Base-by-base conservation (phyloP, 2,797 vertebrate species). In the Artibeus jamaicensis region DNA sequence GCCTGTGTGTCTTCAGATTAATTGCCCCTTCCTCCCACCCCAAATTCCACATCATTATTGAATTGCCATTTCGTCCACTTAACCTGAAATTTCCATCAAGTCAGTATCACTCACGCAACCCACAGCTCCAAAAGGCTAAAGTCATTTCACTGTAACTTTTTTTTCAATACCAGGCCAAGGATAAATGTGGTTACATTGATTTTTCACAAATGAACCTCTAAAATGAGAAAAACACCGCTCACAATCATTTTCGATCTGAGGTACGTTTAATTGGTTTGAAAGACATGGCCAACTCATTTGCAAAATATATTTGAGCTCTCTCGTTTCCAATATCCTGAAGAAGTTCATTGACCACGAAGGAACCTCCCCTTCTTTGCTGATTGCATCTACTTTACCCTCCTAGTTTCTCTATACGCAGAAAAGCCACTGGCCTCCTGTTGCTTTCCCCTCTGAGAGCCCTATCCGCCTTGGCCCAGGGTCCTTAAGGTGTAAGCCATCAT, bases 171-270 rank as follows among this genome's bases (percentile, higher is more conserved):
- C 4, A 95, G 96, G 94, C 55, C 71, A 97, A 96, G 55, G 74
- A 97, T 96, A 86, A 94, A 96, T 92, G 92, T 50, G 89, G 90
- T 97, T 97, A 94, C 88, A 97, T 95, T 73, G 95, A 97, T 97
- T 62, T 95, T 95, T 94, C 97, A 85, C 71, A 97, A 98, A 98
- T 93, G 95, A 97, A 94, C 55, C 57, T 74, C 89, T 97, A 94
- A 96, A 89, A 98, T 74, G 71, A 97, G 85, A 91, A 97, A 98
- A 98, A 93, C 93, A 92, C 46, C 74, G 39, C 81, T 93, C 44
- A 76, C 53, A 82, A 96, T 96, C 83, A 95, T 93, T 95, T 96
- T 94, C 46, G 89, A 77, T 70, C 62, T 84, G 89, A 97, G 90
- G 67, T 90, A 50, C 44, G 55, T 14, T 83, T 91, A 97, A 97